Evolutionary conservation across 2,888 invertebrate species (phyloP).

Genomic region (Mythimna pallens): DNA sequence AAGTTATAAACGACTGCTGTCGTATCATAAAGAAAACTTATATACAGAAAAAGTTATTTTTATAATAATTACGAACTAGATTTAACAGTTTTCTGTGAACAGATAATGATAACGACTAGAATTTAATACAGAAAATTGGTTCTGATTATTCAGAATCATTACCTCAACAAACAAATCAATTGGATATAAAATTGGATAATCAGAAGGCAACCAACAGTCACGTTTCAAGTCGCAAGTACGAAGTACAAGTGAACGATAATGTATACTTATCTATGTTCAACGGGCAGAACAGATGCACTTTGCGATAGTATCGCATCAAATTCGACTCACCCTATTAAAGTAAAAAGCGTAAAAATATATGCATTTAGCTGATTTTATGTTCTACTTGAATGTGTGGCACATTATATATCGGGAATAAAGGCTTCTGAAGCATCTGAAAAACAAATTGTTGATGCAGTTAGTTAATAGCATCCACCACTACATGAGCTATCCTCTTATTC

Average conservation of each 20-base stretch:
- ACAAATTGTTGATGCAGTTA: not conserved
- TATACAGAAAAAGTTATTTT: no score
- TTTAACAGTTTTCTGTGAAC: no score
- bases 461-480: not conserved
- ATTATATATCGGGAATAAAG: no score
- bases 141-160: not conserved
- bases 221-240: slow-evolving; percentile 30
- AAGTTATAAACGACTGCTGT: not conserved
- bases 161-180: not conserved
- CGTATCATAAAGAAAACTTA: not conserved
- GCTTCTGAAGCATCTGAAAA: not conserved
- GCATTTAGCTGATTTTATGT: not conserved
- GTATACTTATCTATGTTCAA: slow-evolving; percentile 31
- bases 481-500: not conserved
- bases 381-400: not conserved
- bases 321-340: slow-evolving; percentile 32
- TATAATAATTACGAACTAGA: no score
- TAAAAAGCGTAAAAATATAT: slow-evolving; percentile 26
- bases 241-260: slow-evolving; percentile 12
- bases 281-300: slow-evolving; percentile 49
- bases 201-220: slow-evolving; percentile 13
- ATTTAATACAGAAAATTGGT: not conserved
- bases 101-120: not conserved
- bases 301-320: slow-evolving; percentile 30
- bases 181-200: slow-evolving; percentile 13